phyloP scores from a whole-genome alignment of 2,113 vertebrate species.

The Platichthys flesus region DNA sequence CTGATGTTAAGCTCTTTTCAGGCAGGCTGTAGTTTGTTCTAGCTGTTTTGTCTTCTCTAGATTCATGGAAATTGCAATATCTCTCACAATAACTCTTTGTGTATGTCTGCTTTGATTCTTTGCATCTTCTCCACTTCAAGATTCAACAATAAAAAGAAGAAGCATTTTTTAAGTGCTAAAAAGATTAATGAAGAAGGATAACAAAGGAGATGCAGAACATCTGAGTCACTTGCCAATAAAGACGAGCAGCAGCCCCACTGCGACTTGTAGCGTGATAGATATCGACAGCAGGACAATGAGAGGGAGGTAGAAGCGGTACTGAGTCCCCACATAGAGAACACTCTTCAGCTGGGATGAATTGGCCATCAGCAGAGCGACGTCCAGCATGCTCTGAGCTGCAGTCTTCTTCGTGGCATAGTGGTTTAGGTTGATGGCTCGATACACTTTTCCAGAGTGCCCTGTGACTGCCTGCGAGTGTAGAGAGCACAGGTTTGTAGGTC shows the following conservation, averaged over 20 bases:
- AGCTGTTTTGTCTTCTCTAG: too few species aligned
- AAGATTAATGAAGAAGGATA: too few species aligned
- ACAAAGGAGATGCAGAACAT: background rate
- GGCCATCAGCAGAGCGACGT: constrained; percentile 92
- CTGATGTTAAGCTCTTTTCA: too few species aligned
- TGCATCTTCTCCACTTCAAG: background rate
- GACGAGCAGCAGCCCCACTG: constrained; percentile 90
- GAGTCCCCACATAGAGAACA: constrained; percentile 86
- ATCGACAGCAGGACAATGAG: constrained; percentile 87
- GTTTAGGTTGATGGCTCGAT: constrained; percentile 85
- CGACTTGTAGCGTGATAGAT: constrained; percentile 86
- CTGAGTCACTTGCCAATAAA: constrained; percentile 86
- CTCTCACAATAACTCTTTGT: too few species aligned
- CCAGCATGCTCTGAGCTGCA: constrained; percentile 91
- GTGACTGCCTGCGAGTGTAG: constrained; percentile 2
- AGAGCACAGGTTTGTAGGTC: background rate
- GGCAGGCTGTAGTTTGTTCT: too few species aligned
- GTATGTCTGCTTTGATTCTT: too few species aligned
- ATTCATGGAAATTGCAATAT: too few species aligned
- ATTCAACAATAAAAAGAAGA: background rate
- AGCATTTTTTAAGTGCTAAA: background rate
- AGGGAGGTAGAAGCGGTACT: constrained; percentile 85
- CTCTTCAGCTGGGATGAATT: constrained; percentile 93
- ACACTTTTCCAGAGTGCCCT: constrained; percentile 31
- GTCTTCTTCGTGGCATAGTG: constrained; percentile 94